Percentiles rank a stretch among this genome's conserved stretches.
Conservation (phyloP, 1,140 invertebrate genomes). For the Drosophila trapezifrons region DNA sequence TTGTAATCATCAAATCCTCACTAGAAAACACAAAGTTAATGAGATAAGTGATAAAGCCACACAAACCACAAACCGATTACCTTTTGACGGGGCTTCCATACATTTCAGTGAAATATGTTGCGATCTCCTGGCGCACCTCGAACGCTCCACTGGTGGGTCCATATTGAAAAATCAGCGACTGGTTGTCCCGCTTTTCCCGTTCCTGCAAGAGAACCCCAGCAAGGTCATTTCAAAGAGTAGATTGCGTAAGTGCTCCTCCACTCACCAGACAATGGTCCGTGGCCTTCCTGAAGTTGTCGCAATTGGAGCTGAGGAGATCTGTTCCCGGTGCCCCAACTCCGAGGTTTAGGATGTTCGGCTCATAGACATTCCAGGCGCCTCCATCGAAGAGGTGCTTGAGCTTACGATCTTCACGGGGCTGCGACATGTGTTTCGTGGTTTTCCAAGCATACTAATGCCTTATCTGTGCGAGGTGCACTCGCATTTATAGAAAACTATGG, state of each 20-base stretch:
- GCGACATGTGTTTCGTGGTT: constrained; percentile 33
- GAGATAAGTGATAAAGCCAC: background rate
- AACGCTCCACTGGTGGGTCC: constrained; percentile 85
- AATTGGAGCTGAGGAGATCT: constrained; percentile 85
- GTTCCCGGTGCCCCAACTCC: constrained; percentile 86
- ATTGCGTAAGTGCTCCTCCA: constrained; percentile 1
- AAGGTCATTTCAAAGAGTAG: constrained; percentile 9
- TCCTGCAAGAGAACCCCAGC: constrained; percentile 65
- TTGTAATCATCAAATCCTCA: constrained; percentile 87
- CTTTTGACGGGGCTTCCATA: constrained; percentile 84
- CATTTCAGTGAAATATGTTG: constrained; percentile 85
- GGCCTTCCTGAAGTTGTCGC: constrained; percentile 84
- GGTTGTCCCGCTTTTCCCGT: constrained; percentile 84
- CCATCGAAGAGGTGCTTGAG: constrained; percentile 85
- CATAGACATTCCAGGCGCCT: constrained; percentile 85
- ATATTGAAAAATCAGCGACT: constrained; percentile 86
- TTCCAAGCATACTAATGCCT: constrained; percentile 23
- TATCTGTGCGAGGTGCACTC: constrained; percentile 18
- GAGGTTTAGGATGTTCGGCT: constrained; percentile 84
- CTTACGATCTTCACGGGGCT: constrained; percentile 32
- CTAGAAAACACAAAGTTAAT: constrained; percentile 71
- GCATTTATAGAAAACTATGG: constrained; percentile 26
- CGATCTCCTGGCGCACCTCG: constrained; percentile 85
- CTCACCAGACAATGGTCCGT: constrained; percentile 85
- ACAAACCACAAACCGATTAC: constrained; percentile 45